Evolutionary conservation across 2,797 vertebrate species (phyloP).

Genomic region (Todus mexicanus): DNA sequence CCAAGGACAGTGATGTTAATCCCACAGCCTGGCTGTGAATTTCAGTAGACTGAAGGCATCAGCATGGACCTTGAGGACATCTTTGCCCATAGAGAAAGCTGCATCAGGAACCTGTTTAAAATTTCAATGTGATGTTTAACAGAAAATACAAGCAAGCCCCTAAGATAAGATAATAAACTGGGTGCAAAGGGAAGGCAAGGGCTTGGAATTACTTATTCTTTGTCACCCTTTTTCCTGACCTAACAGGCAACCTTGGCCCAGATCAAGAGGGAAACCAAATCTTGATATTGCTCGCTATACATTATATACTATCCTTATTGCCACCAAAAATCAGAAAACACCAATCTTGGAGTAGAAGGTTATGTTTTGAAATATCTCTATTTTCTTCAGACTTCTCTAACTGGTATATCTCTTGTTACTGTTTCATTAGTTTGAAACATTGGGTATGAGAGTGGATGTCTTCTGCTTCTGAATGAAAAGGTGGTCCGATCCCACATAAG

Average conservation of each 20-base stretch:
- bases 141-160: background rate
- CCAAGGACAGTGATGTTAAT: background rate
- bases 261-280: background rate
- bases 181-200: background rate
- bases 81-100: background rate
- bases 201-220: background rate
- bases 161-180: background rate
- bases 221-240: background rate
- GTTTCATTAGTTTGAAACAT: background rate
- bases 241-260: background rate
- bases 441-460: background rate
- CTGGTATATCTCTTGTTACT: background rate
- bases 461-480: background rate
- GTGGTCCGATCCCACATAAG: background rate
- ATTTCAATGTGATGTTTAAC: background rate
- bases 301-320: background rate
- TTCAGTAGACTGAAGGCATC: background rate
- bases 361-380: background rate
- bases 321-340: background rate
- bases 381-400: background rate
- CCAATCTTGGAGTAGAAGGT: background rate
- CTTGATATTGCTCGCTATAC: background rate
- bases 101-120: background rate
- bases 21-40: background rate
- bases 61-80: background rate